These are phyloP conservation scores for Etheostoma nigrum DNA, from an alignment of 2,797 vertebrate species.

Conservation along the genomic window DNA sequence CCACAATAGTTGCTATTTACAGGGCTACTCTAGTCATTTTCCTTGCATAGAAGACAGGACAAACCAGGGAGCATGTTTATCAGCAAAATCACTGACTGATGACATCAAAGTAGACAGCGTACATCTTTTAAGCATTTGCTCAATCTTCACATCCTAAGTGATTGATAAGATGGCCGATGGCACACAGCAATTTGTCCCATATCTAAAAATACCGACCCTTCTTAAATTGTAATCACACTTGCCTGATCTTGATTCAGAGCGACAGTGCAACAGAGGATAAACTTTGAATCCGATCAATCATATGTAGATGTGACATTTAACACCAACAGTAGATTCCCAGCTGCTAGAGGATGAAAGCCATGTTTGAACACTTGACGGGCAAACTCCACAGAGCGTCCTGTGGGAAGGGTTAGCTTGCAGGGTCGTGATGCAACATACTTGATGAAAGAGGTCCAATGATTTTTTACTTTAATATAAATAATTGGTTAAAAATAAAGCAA, in stretches of 20 bases:
- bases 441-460: slow-evolving; percentile 21
- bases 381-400: slow-evolving; percentile 64
- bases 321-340: slow-evolving; percentile 79
- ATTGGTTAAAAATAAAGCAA: slow-evolving; percentile 40
- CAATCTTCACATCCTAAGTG: slow-evolving; percentile 30
- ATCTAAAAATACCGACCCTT: slow-evolving; percentile 67
- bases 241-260: slow-evolving; percentile 76
- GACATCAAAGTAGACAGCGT: slow-evolving; percentile 13
- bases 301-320: slow-evolving; percentile 90
- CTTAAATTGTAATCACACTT: slow-evolving; percentile 57
- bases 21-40: slow-evolving; percentile 7
- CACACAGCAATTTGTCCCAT: slow-evolving; percentile 36
- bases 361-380: slow-evolving; percentile 81
- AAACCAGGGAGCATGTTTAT: slow-evolving; percentile 1
- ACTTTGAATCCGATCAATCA: slow-evolving; percentile 85
- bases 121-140: slow-evolving; percentile 31
- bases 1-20: slow-evolving; percentile 14
- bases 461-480: slow-evolving; percentile 38
- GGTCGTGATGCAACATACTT: slow-evolving; percentile 52
- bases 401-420: slow-evolving; percentile 37
- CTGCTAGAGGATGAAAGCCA: slow-evolving; percentile 83
- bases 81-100: slow-evolving; percentile 7
- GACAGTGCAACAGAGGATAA: slow-evolving; percentile 72
- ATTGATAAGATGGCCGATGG: slow-evolving; percentile 48
- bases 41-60: background rate